phyloP scores from a whole-genome alignment of 2,797 vertebrate genomes.

The Chiroxiphia lanceolata region DNA sequence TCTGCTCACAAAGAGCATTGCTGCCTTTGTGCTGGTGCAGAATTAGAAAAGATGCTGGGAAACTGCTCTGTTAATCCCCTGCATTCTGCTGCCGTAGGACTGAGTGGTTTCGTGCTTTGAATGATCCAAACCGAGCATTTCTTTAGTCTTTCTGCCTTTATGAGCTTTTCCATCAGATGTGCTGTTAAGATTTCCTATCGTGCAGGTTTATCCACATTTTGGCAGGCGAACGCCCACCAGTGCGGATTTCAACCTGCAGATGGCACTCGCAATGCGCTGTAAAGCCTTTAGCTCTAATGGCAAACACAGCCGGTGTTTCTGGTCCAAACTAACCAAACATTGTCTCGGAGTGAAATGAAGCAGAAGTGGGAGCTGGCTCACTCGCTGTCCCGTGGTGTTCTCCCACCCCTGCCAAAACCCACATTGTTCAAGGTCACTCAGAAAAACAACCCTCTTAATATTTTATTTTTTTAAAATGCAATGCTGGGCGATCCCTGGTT shows the following conservation, averaged over 20 bases:
- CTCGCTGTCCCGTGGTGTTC: background rate
- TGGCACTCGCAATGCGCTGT: slow-evolving; percentile 37
- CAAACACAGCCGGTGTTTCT: background rate
- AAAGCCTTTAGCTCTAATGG: background rate
- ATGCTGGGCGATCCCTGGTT: background rate
- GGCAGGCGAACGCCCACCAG: background rate
- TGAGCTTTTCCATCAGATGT: background rate
- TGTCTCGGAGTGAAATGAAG: background rate
- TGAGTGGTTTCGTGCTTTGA: background rate
- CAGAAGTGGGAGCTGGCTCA: background rate
- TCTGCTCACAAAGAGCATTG: background rate
- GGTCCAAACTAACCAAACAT: background rate
- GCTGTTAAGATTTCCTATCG: fast-evolving
- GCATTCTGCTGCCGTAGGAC: background rate
- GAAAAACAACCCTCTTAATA: background rate
- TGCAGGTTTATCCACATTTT: fast-evolving
- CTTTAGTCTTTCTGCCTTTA: background rate
- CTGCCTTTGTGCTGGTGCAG: background rate
- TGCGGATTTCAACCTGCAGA: slow-evolving; percentile 19
- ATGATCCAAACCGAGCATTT: background rate
- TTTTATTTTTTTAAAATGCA: background rate
- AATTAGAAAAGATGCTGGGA: background rate
- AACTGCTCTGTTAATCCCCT: background rate
- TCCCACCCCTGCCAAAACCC: background rate
- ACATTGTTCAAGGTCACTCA: background rate